Conservation (phyloP, 1,140 invertebrate species). For the Notospermus geniculatus region DNA sequence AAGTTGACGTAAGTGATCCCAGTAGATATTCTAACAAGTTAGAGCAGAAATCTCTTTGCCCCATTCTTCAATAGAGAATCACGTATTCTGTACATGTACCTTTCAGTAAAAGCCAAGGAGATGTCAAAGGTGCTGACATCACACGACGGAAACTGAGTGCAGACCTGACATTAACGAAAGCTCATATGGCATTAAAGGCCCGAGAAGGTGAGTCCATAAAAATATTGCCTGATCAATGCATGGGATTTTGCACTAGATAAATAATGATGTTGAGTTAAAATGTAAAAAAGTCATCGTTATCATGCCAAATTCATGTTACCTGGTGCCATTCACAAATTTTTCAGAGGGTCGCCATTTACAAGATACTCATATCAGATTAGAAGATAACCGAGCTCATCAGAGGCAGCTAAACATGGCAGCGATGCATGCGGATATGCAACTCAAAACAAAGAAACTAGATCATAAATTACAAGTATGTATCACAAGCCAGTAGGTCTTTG, state of each 20-base stretch:
- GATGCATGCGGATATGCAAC: conserved; percentile 45
- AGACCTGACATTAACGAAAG: conserved; percentile 40
- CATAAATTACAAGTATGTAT: conserved; percentile 44
- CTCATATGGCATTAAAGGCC: conserved; percentile 49
- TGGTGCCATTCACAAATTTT: too few species aligned
- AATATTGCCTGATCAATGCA: neutral
- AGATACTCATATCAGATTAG: conserved; percentile 46
- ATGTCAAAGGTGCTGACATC: conserved; percentile 46
- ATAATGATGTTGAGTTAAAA: too few species aligned
- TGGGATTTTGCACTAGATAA: too few species aligned
- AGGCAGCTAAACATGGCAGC: conserved; percentile 45
- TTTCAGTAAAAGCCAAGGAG: conserved; percentile 45
- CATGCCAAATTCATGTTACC: too few species aligned
- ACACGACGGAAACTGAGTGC: conserved; percentile 46
- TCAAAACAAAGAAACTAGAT: conserved; percentile 45
- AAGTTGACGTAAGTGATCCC: neutral
- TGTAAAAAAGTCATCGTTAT: too few species aligned
- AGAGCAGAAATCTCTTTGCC: too few species aligned
- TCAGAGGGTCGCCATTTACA: conserved; percentile 26
- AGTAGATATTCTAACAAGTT: too few species aligned
- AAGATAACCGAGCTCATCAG: conserved; percentile 44
- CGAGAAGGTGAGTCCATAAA: conserved; percentile 41
- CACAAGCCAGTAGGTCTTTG: too few species aligned
- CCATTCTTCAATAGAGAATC: too few species aligned
- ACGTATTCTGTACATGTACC: too few species aligned